Evolutionary conservation across 1,140 invertebrate species (phyloP).

Genomic region (Dysdera silvatica): DNA sequence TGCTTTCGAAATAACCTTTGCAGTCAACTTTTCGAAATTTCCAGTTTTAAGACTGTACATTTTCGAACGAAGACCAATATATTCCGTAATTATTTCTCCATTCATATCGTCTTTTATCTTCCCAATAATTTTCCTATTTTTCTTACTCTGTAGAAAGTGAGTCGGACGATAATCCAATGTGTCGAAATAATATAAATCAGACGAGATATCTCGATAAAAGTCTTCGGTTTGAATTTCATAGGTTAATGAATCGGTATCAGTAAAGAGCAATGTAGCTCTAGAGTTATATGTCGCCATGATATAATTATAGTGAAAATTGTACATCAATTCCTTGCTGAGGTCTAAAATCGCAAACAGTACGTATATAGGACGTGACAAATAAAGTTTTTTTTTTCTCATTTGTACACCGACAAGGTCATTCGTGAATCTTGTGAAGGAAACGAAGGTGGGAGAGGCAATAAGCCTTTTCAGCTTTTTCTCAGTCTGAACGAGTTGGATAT

Average conservation of each 20-base stretch:
- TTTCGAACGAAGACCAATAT: slow-evolving; percentile 9
- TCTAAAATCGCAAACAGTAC: background rate
- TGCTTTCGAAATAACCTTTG: slow-evolving; percentile 3
- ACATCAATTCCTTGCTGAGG: slow-evolving; percentile 34
- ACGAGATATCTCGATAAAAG: background rate
- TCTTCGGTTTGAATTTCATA: background rate
- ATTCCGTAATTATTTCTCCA: background rate
- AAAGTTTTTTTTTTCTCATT: background rate
- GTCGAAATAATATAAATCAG: background rate
- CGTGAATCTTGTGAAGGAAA: slow-evolving; percentile 31
- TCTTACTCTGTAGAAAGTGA: background rate
- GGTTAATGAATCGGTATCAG: slow-evolving; percentile 1
- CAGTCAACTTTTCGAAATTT: background rate
- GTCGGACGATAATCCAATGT: slow-evolving; percentile 2
- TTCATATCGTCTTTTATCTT: slow-evolving; percentile 17
- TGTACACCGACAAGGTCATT: background rate
- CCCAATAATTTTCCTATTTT: slow-evolving; percentile 11
- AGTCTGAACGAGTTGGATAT: background rate
- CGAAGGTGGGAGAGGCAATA: slow-evolving; percentile 25
- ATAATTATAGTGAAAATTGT: slow-evolving; percentile 36
- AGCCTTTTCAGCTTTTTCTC: background rate
- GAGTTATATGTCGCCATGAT: background rate
- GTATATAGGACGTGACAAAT: background rate
- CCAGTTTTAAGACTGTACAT: background rate
- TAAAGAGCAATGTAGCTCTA: background rate